Conservation (phyloP, 1,140 invertebrate species). For the Holcopasites calliopsidis region DNA sequence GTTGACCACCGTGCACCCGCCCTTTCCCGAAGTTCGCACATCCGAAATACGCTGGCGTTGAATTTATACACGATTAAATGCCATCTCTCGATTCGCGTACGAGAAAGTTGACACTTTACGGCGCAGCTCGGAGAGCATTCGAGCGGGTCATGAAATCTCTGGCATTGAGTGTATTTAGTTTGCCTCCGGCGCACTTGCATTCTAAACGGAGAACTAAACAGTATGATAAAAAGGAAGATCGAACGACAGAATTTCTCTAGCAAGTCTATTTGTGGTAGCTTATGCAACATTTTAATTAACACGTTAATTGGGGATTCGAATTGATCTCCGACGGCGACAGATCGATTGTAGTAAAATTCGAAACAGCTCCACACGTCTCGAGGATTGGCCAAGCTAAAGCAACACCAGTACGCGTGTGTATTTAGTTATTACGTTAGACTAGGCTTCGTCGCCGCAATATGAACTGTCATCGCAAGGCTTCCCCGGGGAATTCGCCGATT, state of each 20-base stretch:
- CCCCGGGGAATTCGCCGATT: constrained; percentile 41
- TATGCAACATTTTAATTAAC: no score
- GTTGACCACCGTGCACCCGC: not conserved
- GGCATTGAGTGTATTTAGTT: not conserved
- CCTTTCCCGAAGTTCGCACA: not conserved
- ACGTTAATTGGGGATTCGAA: no score
- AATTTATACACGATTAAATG: not conserved
- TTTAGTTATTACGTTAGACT: constrained; percentile 18
- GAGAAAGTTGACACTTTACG: not conserved
- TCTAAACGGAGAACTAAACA: not conserved
- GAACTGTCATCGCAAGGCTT: constrained; percentile 36
- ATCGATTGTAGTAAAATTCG: no score
- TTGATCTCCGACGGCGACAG: no score
- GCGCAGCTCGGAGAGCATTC: not conserved
- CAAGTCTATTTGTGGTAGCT: no score
- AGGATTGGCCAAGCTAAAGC: not conserved
- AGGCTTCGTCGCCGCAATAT: constrained; percentile 28
- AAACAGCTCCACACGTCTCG: not conserved
- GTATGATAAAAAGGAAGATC: no score
- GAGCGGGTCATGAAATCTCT: not conserved
- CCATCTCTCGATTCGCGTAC: not conserved
- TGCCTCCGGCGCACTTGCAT: not conserved
- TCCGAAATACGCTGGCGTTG: not conserved
- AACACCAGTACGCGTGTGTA: not conserved
- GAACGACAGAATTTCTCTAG: no score